These are phyloP conservation scores for Ligdia adustata DNA, from an alignment of 2,888 invertebrate genomes.

Conservation along the genomic window DNA sequence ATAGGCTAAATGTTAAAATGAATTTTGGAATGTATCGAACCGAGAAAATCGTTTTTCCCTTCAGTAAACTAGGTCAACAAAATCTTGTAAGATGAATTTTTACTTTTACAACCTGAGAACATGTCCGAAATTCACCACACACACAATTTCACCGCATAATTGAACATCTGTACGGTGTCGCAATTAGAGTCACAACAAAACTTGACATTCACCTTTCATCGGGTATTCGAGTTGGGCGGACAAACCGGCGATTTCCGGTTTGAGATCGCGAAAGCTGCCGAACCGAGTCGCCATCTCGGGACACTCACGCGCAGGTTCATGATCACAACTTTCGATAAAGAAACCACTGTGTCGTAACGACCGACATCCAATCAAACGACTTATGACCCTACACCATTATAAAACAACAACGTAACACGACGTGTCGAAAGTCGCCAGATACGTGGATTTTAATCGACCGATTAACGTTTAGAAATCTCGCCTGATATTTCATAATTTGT, in stretches of 20 bases:
- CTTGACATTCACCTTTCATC: slow-evolving; percentile 78
- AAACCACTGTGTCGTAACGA: slow-evolving; percentile 60
- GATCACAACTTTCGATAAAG: slow-evolving; percentile 69
- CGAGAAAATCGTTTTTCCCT: too few relatives aligned
- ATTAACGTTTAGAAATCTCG: slow-evolving; percentile 42
- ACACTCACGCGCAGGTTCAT: slow-evolving; percentile 57
- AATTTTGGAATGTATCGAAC: too few relatives aligned
- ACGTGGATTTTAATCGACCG: slow-evolving; percentile 37
- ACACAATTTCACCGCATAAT: slow-evolving; percentile 42
- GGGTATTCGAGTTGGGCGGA: too few relatives aligned
- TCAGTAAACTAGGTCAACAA: too few relatives aligned
- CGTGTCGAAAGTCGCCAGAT: slow-evolving; percentile 51
- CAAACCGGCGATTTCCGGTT: slow-evolving; percentile 65
- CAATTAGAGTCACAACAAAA: slow-evolving; percentile 49
- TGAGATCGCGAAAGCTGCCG: slow-evolving; percentile 64
- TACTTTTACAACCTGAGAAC: slow-evolving; percentile 4
- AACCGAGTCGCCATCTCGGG: slow-evolving; percentile 39
- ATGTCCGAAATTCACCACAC: slow-evolving; percentile 27
- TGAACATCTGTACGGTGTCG: slow-evolving; percentile 35
- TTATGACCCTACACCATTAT: slow-evolving; percentile 57
- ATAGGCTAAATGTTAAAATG: too few relatives aligned
- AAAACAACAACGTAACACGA: slow-evolving; percentile 48
- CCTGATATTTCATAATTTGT: slow-evolving; percentile 27
- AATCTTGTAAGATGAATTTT: too few relatives aligned
- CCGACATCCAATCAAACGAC: slow-evolving; percentile 35